phyloP scores from a whole-genome alignment of 2,113 vertebrate genomes.

The Cinclus cinclus region DNA sequence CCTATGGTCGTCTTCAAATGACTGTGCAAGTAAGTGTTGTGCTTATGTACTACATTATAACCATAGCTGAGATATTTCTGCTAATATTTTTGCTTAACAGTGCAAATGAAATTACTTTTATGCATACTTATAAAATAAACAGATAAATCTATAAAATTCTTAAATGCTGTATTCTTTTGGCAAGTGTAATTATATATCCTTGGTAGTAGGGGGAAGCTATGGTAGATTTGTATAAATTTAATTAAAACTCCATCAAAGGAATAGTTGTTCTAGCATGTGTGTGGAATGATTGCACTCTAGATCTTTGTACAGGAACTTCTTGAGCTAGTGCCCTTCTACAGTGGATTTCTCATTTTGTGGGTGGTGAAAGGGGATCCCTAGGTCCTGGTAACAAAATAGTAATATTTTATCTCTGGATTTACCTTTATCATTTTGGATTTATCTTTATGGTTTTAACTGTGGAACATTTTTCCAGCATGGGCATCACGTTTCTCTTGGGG shows the following conservation, averaged over 20 bases:
- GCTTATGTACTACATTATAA: neutral
- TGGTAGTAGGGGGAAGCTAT: neutral
- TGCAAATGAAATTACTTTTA: neutral
- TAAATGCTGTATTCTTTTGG: neutral
- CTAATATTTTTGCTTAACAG: neutral
- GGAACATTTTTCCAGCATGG: neutral
- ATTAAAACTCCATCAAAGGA: neutral
- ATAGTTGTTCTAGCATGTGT: neutral
- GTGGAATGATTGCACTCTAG: neutral
- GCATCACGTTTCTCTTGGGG: neutral
- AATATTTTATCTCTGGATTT: neutral
- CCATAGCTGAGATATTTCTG: neutral
- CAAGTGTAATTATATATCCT: neutral
- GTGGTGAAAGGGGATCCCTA: neutral
- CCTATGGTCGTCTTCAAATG: neutral
- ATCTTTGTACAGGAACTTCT: neutral
- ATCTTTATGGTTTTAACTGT: neutral
- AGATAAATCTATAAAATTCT: neutral
- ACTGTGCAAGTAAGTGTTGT: fast-evolving
- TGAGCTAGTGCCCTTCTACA: neutral
- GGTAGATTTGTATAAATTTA: neutral
- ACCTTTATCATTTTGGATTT: neutral
- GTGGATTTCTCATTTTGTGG: neutral
- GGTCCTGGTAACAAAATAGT: neutral
- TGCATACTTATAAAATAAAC: neutral